Base-by-base conservation (phyloP, 2,113 vertebrate genomes). In the Entomyzon cyanotis region DNA sequence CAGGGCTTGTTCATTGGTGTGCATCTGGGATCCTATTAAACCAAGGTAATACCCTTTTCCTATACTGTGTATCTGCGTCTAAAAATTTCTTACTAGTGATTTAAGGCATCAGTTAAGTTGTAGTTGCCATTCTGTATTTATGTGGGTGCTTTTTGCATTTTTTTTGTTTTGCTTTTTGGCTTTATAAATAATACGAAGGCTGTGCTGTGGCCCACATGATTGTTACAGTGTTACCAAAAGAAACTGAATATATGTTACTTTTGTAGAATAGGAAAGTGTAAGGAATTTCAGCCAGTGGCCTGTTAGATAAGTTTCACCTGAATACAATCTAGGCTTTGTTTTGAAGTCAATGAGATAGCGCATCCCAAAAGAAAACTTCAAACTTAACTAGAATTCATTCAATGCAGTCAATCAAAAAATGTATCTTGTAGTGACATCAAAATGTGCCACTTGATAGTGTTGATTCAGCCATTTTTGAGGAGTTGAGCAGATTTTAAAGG, bases 101-200 rank as follows among this genome's bases (percentile, higher is more conserved):
- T n/a, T n/a, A n/a, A n/a, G n/a, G n/a, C n/a, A n/a, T n/a, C n/a
- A n/a, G n/a, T n/a, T 44, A 55, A 44, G 3, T 16, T 67, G 25
- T 31, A 58, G 30, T 19, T 70, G 12, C 2, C 6, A 31, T 64
- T 84, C 41, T 59, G n/a, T 33, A 22, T 2, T 78, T 62, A 56
- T 16, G 14, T 0, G 0, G 2, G 6, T n/a, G 28, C 6, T 59
- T 78, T 76, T 53, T 65, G 7, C 6, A 20, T 30, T 21, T 81
- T 21, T 81, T 59, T 70, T 47, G 3, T 21, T 87, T 87, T 77
- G 56, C 10, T 67, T 67, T 70, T 70, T 4, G 5, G 8, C 19
- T 85, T 85, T 3, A 3, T 53, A 41, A 59, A 50, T n/a, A 53
- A n/a, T 12, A 56, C 4, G 4, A 83, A 79, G 15, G 1, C 13